Evolutionary conservation across 53 echinoderm and acorn worm genomes (phyloP), one percentile per base, ranked within the genome.

Genomic region (Zoroaster sp.): DNA sequence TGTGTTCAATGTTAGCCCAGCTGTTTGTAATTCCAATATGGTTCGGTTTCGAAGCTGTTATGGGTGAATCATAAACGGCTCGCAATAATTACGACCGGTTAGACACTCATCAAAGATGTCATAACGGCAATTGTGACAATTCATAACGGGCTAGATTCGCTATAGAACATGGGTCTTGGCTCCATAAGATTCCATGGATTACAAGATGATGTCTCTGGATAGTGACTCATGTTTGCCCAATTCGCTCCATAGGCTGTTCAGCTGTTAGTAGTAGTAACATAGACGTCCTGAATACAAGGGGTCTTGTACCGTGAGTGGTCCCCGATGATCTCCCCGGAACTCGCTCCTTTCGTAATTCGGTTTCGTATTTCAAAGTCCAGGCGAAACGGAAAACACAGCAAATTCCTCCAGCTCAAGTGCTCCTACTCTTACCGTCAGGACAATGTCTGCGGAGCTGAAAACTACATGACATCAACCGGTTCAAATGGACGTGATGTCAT

Each of bases 281-380:
- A 59, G 63, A 9, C 28, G 10, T 59, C 21, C 63, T 28, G 63
- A 25, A 28, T 28, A 59, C 11, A 21, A 28, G 63, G 11, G 63
- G 23, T 59, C 33, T 47, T 47, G 47, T 76, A 45, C 49, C 31
- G 15, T 34, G 76, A 76, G 51, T 76, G 42, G 21, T 76, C 28
- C 28, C 47, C 2, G 15, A 51, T 23, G 14, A 20, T 66, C 66
- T 69, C 14, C 35, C 9, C 4, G 9, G n/a, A 74, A 75, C 51
- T 46, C 52, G 31, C 51, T 35, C 11, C 33, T 13, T 32, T 33
- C 4, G 76, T 49, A 59, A 47, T 34, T 47, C 14, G 35, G 76
- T 18, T 14, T 76, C 76, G 46, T 33, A 41, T 76, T 76, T 76
- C 76, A 76, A 76, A 76, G 46, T 46, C 51, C 76, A 18, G 47